These are phyloP conservation scores for Mus spicilegus DNA, from an alignment of 2,113 vertebrate genomes.

Conservation along the genomic window DNA sequence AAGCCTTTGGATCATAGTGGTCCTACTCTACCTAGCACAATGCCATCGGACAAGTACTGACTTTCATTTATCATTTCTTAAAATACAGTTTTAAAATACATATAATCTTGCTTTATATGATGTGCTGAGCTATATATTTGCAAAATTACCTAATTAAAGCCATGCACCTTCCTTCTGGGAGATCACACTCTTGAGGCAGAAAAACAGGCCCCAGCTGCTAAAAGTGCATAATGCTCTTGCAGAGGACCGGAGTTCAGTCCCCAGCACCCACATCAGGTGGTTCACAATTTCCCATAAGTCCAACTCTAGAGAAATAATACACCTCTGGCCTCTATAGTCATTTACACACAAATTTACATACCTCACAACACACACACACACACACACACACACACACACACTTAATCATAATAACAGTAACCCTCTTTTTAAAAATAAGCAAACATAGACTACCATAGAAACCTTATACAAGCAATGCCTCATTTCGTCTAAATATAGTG, in stretches of 20 bases:
- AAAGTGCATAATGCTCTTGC: not conserved
- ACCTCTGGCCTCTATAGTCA: not conserved
- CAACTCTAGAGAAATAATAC: not conserved
- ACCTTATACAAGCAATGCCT: too few relatives aligned
- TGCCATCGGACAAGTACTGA: not conserved
- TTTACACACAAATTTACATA: not conserved
- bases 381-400: not conserved
- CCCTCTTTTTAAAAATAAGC: not conserved
- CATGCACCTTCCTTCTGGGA: not conserved
- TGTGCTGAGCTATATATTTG: not conserved
- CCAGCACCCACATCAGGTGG: not conserved
- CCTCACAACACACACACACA: not conserved
- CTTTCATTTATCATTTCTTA: not conserved
- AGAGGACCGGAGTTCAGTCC: not conserved
- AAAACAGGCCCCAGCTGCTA: not conserved
- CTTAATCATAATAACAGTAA: not conserved
- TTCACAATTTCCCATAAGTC: not conserved
- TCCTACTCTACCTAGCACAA: not conserved
- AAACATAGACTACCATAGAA: not conserved
- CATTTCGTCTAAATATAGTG: too few relatives aligned
- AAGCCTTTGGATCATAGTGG: not conserved
- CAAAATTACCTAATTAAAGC: not conserved
- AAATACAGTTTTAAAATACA: not conserved
- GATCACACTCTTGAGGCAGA: not conserved
- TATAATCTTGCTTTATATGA: not conserved